These are phyloP conservation scores for Holocentrus rufus DNA, from an alignment of 2,797 vertebrate species.

Conservation along the genomic window DNA sequence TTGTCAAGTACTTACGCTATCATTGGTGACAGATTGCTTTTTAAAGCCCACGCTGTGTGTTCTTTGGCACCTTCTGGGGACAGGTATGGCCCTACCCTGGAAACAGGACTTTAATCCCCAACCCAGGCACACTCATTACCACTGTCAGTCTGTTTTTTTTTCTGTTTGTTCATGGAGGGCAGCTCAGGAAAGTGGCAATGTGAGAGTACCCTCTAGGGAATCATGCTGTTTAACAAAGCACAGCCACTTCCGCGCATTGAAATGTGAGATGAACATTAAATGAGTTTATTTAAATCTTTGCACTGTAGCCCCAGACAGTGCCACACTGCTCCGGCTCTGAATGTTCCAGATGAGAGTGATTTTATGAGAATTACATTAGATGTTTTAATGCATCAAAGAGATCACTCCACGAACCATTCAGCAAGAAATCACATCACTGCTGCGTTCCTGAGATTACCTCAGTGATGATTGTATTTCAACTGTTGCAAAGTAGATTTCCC, in stretches of 20 bases:
- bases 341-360: slow-evolving; percentile 1
- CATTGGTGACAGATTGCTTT: slow-evolving; percentile 60
- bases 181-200: slow-evolving; percentile 52
- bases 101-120: slow-evolving; percentile 60
- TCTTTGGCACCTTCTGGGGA: slow-evolving; percentile 65
- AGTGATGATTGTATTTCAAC: slow-evolving; percentile 60
- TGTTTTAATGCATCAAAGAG: neutral
- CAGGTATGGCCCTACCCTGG: slow-evolving; percentile 71
- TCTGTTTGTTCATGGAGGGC: slow-evolving; percentile 38
- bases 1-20: slow-evolving; percentile 40
- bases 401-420: neutral
- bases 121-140: slow-evolving; percentile 60
- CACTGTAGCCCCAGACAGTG: slow-evolving; percentile 1
- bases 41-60: slow-evolving; percentile 57
- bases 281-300: slow-evolving; percentile 40
- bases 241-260: slow-evolving; percentile 72
- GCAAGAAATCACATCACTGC: slow-evolving; percentile 40
- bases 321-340: neutral
- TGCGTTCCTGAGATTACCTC: slow-evolving; percentile 60
- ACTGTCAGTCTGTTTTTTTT: slow-evolving; percentile 52
- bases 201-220: slow-evolving; percentile 57
- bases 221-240: slow-evolving; percentile 65
- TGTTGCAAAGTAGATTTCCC: slow-evolving; percentile 67
- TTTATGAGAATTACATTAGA: neutral
- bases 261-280: slow-evolving; percentile 46